Evolutionary conservation across 2,797 vertebrate species (phyloP).

Genomic region (Gambelia wislizenii): DNA sequence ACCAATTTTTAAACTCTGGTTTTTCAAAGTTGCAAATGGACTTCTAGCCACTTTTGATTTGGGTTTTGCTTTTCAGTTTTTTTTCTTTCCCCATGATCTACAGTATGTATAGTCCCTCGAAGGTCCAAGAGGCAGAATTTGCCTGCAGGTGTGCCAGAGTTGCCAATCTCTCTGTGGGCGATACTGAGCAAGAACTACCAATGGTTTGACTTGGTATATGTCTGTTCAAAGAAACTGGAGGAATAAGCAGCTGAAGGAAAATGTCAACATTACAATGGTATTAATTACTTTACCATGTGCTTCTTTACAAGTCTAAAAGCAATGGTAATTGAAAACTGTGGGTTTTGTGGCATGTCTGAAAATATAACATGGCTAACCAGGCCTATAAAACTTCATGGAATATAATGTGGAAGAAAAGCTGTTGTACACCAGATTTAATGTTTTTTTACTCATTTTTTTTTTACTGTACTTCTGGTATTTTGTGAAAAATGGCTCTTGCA

Average conservation of each 20-base stretch:
- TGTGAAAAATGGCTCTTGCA: constrained; percentile 56
- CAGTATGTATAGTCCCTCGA: too few species aligned
- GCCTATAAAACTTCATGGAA: constrained; percentile 56
- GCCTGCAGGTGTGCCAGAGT: neutral
- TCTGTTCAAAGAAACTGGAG: constrained; percentile 53
- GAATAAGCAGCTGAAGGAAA: constrained; percentile 55
- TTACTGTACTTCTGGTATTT: constrained; percentile 44
- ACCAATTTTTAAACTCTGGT: too few species aligned
- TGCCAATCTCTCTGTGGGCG: neutral
- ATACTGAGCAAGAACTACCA: neutral
- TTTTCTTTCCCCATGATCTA: too few species aligned
- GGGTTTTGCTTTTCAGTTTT: too few species aligned
- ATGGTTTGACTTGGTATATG: neutral
- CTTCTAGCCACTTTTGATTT: too few species aligned
- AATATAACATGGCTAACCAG: constrained; percentile 63
- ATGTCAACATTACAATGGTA: constrained; percentile 65
- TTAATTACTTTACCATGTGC: constrained; percentile 79
- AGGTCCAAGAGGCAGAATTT: too few species aligned
- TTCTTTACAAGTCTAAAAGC: constrained; percentile 76
- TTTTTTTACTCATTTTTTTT: constrained; percentile 55
- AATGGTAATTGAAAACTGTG: constrained; percentile 71
- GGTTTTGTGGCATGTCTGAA: constrained; percentile 70
- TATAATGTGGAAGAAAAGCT: constrained; percentile 44
- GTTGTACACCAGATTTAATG: constrained; percentile 57
- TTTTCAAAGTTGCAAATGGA: too few species aligned